Conservation (phyloP, 1,140 invertebrate genomes). For the Battus philenor region DNA sequence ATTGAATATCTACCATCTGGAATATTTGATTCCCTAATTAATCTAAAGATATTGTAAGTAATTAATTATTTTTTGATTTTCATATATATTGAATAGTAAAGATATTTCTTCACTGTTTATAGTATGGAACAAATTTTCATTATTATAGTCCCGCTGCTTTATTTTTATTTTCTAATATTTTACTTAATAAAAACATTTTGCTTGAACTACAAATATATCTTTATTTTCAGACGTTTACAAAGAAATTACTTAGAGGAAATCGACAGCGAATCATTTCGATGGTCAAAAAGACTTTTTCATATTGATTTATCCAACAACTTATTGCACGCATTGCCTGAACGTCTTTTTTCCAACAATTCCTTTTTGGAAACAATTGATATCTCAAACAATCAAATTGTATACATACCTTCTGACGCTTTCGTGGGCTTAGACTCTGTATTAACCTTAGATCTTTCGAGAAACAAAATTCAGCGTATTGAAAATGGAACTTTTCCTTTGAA, state of each 20-base stretch:
- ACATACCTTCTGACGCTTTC: slow-evolving; percentile 76
- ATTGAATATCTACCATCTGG: slow-evolving; percentile 85
- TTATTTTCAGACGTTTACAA: slow-evolving; percentile 79
- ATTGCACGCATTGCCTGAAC: slow-evolving; percentile 77
- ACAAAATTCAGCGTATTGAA: slow-evolving; percentile 75
- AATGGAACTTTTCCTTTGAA: slow-evolving; percentile 78
- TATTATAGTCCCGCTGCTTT: neutral
- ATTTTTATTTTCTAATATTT: neutral
- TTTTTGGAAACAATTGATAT: slow-evolving; percentile 82
- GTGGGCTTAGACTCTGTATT: slow-evolving; percentile 70
- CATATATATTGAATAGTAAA: neutral
- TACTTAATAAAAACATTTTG: neutral
- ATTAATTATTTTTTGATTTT: neutral
- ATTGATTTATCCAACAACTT: slow-evolving; percentile 86
- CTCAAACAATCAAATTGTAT: slow-evolving; percentile 81
- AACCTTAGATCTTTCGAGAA: slow-evolving; percentile 79
- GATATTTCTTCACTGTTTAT: neutral
- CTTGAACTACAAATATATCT: neutral
- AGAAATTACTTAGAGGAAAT: slow-evolving; percentile 84
- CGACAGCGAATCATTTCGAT: slow-evolving; percentile 79
- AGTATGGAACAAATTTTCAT: neutral
- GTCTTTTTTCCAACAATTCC: slow-evolving; percentile 79
- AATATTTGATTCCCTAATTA: slow-evolving; percentile 84
- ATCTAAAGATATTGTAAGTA: slow-evolving; percentile 82
- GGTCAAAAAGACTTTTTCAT: slow-evolving; percentile 80